Evolutionary conservation across 2,797 vertebrate species (phyloP).

Genomic region (Liparis tanakae): DNA sequence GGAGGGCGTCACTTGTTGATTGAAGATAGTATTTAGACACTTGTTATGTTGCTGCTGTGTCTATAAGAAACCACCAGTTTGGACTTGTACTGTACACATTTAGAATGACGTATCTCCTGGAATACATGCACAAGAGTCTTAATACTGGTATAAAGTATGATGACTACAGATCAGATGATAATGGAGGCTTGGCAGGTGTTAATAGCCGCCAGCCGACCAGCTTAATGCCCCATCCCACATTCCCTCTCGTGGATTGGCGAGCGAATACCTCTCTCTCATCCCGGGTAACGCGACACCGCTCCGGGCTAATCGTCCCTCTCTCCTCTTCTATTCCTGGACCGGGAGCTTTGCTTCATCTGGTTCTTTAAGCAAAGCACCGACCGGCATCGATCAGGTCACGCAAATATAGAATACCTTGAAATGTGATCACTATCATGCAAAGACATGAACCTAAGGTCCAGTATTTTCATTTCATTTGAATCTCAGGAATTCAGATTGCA

Average conservation of each 20-base stretch:
- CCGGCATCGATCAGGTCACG: not conserved
- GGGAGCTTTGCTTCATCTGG: conserved; percentile 36
- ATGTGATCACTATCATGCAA: not conserved
- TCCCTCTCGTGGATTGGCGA: conserved; percentile 55
- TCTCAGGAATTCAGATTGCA: not conserved
- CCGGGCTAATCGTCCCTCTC: conserved; percentile 13
- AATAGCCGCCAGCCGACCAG: conserved; percentile 51
- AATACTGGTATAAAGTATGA: conserved; percentile 17
- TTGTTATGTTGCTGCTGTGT: not conserved
- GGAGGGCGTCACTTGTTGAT: conserved; percentile 1
- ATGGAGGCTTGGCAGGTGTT: conserved; percentile 59
- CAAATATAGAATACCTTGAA: not conserved
- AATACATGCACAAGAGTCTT: not conserved
- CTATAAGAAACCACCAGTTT: not conserved
- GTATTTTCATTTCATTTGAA: not conserved
- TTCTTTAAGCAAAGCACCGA: conserved; percentile 30
- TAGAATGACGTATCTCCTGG: not conserved
- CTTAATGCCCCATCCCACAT: conserved; percentile 60
- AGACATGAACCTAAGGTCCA: not conserved
- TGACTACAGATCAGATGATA: conserved; percentile 46
- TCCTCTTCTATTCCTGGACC: conserved; percentile 65
- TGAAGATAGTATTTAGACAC: conserved; percentile 15
- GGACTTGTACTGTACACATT: not conserved
- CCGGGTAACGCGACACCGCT: conserved; percentile 58
- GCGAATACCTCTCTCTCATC: conserved; percentile 59